Evolutionary conservation across 2,888 invertebrate species (phyloP).

Genomic region (Pardosa pseudoannulata): DNA sequence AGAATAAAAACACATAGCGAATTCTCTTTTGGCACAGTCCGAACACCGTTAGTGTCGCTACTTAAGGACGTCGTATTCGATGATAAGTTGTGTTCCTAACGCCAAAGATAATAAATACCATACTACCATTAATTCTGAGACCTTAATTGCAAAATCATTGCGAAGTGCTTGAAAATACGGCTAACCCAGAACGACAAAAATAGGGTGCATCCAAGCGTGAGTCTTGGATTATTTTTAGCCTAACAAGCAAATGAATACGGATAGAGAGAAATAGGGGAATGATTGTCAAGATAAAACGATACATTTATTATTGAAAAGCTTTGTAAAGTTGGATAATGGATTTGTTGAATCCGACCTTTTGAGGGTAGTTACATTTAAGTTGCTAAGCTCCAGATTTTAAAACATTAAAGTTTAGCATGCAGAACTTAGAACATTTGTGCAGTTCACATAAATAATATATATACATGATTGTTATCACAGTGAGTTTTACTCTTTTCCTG

Average conservation of each 20-base stretch:
- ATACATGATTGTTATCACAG: constrained; percentile 72
- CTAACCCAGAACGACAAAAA: not conserved
- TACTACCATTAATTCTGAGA: not conserved
- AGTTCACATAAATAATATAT: constrained; percentile 67
- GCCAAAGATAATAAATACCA: not conserved
- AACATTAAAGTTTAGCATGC: constrained; percentile 56
- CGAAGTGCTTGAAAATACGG: not conserved
- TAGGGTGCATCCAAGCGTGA: not conserved
- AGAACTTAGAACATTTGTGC: constrained; percentile 63
- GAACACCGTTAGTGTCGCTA: not conserved
- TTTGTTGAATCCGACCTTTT: constrained; percentile 46
- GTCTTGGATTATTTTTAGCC: not conserved
- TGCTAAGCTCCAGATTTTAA: constrained; percentile 62
- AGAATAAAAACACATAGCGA: not conserved
- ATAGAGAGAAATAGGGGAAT: not conserved
- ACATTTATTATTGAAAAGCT: not conserved
- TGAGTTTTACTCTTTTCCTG: constrained; percentile 70
- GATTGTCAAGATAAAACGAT: constrained; percentile 21
- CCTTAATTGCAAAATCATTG: not conserved
- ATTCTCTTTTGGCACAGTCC: not conserved
- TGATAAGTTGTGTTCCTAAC: constrained; percentile 8
- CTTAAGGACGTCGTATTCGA: not conserved
- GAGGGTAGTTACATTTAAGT: constrained; percentile 35
- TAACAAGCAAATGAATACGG: not conserved
- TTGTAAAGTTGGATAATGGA: not conserved